Conservation (phyloP, 2,888 invertebrate genomes). For the Galerucella nymphaeae region DNA sequence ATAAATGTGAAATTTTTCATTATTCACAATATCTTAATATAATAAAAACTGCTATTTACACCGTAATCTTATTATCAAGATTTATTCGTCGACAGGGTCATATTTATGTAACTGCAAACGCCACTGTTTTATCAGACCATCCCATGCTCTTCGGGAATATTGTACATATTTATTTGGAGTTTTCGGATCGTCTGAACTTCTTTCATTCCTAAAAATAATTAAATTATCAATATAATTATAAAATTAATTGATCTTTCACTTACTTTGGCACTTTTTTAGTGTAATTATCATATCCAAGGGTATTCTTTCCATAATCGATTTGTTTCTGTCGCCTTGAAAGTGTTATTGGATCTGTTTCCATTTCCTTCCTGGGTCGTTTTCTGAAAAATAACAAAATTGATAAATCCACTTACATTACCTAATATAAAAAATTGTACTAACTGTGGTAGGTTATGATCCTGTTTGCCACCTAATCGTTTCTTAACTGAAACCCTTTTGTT, state of each 20-base stretch:
- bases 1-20: not conserved
- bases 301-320: slow-evolving; percentile 95
- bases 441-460: slow-evolving; percentile 30
- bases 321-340: slow-evolving; percentile 88
- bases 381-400: slow-evolving; percentile 33
- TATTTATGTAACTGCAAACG: slow-evolving; percentile 84
- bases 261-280: slow-evolving; percentile 76
- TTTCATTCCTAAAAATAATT: slow-evolving; percentile 67
- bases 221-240: slow-evolving; percentile 2
- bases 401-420: not conserved
- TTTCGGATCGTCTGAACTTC: slow-evolving; percentile 80
- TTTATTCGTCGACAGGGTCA: slow-evolving; percentile 67
- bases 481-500: slow-evolving; percentile 27
- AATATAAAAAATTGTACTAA: not conserved
- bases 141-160: slow-evolving; percentile 94
- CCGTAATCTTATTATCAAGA: not conserved
- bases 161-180: slow-evolving; percentile 91
- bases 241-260: slow-evolving; percentile 54
- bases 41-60: not conserved
- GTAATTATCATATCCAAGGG: slow-evolving; percentile 86
- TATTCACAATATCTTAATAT: not conserved
- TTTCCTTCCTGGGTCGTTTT: slow-evolving; percentile 36
- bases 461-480: slow-evolving; percentile 33
- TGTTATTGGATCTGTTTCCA: slow-evolving; percentile 78
- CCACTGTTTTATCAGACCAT: slow-evolving; percentile 89